Evolutionary conservation across 2,797 vertebrate genomes (phyloP).

Genomic region (Gephyroberyx darwinii): DNA sequence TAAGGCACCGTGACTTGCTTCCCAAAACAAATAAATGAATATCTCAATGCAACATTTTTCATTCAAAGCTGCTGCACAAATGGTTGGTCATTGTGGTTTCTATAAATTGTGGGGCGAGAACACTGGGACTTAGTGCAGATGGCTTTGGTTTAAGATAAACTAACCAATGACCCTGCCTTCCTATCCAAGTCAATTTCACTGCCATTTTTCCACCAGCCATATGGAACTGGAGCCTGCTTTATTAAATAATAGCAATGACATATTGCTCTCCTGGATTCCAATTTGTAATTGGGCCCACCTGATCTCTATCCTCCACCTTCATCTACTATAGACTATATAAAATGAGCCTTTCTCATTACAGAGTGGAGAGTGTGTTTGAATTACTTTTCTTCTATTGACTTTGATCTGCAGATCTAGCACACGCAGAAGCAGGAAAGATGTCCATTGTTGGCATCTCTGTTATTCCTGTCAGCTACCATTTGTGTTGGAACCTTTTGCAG

Average conservation of each 20-base stretch:
- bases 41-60: constrained; percentile 11
- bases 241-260: constrained; percentile 66
- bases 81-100: neutral
- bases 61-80: constrained; percentile 6
- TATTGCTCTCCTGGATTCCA: constrained; percentile 46
- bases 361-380: constrained; percentile 43
- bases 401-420: constrained; percentile 38
- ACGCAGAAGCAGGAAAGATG: constrained; percentile 43
- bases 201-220: constrained; percentile 38
- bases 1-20: neutral
- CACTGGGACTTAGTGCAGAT: too few species aligned
- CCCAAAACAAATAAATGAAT: constrained; percentile 26
- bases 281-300: constrained; percentile 55
- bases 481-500: constrained; percentile 45
- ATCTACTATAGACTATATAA: constrained; percentile 57
- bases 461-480: constrained; percentile 50
- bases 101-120: too few species aligned
- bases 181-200: constrained; percentile 18
- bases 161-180: constrained; percentile 12
- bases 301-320: constrained; percentile 41
- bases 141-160: constrained; percentile 23
- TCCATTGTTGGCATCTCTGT: constrained; percentile 40
- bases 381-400: constrained; percentile 56
- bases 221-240: constrained; percentile 47
- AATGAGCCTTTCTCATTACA: constrained; percentile 55